Conservation (phyloP, 2,888 invertebrate species). For the Xylota segnis region DNA sequence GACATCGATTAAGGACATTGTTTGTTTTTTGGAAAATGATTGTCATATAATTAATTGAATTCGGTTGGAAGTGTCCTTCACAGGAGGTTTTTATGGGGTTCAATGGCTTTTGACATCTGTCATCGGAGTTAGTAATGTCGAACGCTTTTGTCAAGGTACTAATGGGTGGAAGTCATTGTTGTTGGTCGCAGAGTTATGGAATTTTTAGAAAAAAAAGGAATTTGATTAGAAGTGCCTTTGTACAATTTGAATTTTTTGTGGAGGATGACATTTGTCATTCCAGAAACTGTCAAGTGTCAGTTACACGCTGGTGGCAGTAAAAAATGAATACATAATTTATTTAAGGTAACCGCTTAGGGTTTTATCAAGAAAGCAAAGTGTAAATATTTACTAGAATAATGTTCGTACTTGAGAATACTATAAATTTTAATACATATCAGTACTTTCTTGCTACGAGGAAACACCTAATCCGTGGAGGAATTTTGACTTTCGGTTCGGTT, state of each 20-base stretch:
- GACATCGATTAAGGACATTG: constrained; percentile 46
- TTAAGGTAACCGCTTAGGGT: too few species aligned
- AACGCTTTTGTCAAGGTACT: background rate
- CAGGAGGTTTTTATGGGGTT: background rate
- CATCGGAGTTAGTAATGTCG: constrained; percentile 6
- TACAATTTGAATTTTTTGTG: background rate
- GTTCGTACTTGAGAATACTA: too few species aligned
- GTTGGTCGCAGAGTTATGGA: background rate
- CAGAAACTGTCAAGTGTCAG: background rate
- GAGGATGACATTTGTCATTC: background rate
- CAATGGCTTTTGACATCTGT: constrained; percentile 20
- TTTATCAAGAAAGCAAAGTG: too few species aligned
- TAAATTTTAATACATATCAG: too few species aligned
- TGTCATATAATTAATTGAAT: constrained; percentile 49
- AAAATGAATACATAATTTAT: too few species aligned
- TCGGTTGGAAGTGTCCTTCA: background rate
- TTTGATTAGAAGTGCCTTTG: background rate
- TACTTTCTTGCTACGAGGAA: too few species aligned
- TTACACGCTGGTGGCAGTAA: too few species aligned
- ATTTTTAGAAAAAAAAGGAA: background rate
- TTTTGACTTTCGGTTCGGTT: too few species aligned
- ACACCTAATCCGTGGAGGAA: too few species aligned
- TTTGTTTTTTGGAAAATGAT: constrained; percentile 30
- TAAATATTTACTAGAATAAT: too few species aligned
- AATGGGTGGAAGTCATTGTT: background rate